These are phyloP conservation scores for Sorex fumeus DNA, from an alignment of 2,113 vertebrate species.

Conservation along the genomic window DNA sequence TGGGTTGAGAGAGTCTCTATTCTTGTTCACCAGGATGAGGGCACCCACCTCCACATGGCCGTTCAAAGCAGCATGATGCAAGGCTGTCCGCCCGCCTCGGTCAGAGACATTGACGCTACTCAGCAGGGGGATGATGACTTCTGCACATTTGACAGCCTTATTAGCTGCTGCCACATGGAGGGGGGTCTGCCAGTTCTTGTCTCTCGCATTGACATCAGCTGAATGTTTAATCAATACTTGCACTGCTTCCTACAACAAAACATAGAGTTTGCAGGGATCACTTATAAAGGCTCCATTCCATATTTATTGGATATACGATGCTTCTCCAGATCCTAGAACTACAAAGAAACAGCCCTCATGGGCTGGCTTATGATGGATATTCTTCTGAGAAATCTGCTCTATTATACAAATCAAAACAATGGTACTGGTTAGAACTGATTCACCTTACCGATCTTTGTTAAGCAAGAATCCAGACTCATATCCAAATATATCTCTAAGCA, in stretches of 20 bases:
- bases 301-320: background rate
- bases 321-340: background rate
- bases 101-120: slow-evolving; percentile 98
- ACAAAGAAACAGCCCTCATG: background rate
- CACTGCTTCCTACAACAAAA: slow-evolving; percentile 93
- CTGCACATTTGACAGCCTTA: slow-evolving; percentile 95
- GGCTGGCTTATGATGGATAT: background rate
- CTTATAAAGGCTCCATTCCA: background rate
- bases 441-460: background rate
- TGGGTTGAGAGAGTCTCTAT: background rate
- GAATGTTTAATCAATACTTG: slow-evolving; percentile 97
- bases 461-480: background rate
- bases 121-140: slow-evolving; percentile 95
- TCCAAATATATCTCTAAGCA: background rate
- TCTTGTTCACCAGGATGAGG: fast-evolving
- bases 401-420: background rate
- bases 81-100: slow-evolving; percentile 95
- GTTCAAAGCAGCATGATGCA: slow-evolving; percentile 97
- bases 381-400: background rate
- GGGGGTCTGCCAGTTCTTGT: slow-evolving; percentile 99
- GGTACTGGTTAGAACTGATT: background rate
- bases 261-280: slow-evolving; percentile 23
- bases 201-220: slow-evolving; percentile 96
- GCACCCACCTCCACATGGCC: slow-evolving; percentile 95
- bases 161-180: slow-evolving; percentile 96